A percentile compares a stretch with the other conserved stretches of the same genome.
phyloP scores from a whole-genome alignment of 2,888 invertebrate genomes.

The Cheilosia vernalis region DNA sequence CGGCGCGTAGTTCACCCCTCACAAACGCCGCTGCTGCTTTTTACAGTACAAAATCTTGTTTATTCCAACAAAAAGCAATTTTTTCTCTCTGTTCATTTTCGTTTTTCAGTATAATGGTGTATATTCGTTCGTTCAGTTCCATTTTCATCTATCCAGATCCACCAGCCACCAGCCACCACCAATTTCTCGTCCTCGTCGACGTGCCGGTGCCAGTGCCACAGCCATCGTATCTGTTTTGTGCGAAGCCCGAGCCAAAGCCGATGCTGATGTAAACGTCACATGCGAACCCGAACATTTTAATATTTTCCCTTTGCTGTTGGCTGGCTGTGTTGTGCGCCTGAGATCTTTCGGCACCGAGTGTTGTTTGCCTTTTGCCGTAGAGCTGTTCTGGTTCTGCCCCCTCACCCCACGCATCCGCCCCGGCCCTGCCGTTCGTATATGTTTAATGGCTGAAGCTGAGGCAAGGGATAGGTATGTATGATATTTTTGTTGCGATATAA shows the following conservation, averaged over 20 bases:
- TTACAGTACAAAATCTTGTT: slow-evolving; percentile 47
- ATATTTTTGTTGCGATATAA: slow-evolving; percentile 74
- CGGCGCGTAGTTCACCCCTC: slow-evolving; percentile 7
- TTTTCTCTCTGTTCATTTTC: slow-evolving; percentile 56
- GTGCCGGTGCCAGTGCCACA: slow-evolving; percentile 39
- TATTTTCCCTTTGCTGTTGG: slow-evolving; percentile 67
- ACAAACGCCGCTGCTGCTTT: slow-evolving; percentile 25
- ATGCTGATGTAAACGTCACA: slow-evolving; percentile 70
- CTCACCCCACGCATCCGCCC: slow-evolving; percentile 35
- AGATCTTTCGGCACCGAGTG: slow-evolving; percentile 55
- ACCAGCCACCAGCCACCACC: slow-evolving; percentile 46
- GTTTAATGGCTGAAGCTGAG: slow-evolving; percentile 53
- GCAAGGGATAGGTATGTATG: slow-evolving; percentile 58
- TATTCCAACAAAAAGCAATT: slow-evolving; percentile 46
- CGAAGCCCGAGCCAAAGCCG: slow-evolving; percentile 44
- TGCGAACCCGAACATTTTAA: slow-evolving; percentile 70
- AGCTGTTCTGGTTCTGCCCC: slow-evolving; percentile 24
- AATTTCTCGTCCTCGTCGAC: slow-evolving; percentile 63
- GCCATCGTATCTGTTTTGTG: slow-evolving; percentile 37
- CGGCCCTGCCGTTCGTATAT: slow-evolving; percentile 10
- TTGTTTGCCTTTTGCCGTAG: slow-evolving; percentile 60
- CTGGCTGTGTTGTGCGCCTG: slow-evolving; percentile 58
- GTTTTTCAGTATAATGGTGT: slow-evolving; percentile 53
- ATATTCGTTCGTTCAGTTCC: slow-evolving; percentile 59
- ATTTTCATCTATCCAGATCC: slow-evolving; percentile 72